Base-by-base conservation (phyloP, 2,797 vertebrate genomes). In the Nyctibius grandis region DNA sequence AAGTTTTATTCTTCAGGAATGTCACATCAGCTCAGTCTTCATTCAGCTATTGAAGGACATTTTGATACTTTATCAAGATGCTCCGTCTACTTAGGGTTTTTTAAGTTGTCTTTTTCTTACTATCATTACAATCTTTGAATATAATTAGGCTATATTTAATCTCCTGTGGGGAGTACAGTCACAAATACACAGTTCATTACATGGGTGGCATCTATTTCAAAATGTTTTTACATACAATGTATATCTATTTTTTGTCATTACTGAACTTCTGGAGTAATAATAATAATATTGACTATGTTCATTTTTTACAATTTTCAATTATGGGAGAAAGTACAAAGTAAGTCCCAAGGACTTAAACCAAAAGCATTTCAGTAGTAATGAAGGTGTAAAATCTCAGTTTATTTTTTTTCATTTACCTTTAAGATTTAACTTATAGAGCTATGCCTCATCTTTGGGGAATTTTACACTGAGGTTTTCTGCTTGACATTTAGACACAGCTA, bases 191-290 rank as follows among this genome's bases (percentile, higher is more conserved):
- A 33, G 7, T 25, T 79, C 7, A 45, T 40, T 34, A 47, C 6
- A 68, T 42, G 44, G 5, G 26, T 38, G 42, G 9, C 6, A 45
- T 29, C 36, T 76, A 8, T 26, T 53, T 73, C 11, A n/a, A 69
- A 69, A 73, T 4, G 1, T 14, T 65, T 75, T 50, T 42, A 42
- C 0, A 0, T 13, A 26, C 7, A 42, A 47, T 11, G 16, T 1
- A 33, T 47, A 42, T 79, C 56, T 9, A 17, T 26, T 73, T 2
- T 16, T 83, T 48, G 19, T 57, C n/a, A 57, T 11, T 72, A 70
- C 6, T 31, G 40, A 50, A 50, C 16, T 53, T 31, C 47, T 63
- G 15, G 7, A n/a, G n/a, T n/a, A 75, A 9, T 63, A 45, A 61
- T 34, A 47, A 65, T 23, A 51, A 34, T n/a, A 40, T 9, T 44